A percentile compares a stretch with the other conserved stretches of the same genome.
phyloP scores from a whole-genome alignment of 2,113 vertebrate genomes.

The Spheniscus mendiculus region DNA sequence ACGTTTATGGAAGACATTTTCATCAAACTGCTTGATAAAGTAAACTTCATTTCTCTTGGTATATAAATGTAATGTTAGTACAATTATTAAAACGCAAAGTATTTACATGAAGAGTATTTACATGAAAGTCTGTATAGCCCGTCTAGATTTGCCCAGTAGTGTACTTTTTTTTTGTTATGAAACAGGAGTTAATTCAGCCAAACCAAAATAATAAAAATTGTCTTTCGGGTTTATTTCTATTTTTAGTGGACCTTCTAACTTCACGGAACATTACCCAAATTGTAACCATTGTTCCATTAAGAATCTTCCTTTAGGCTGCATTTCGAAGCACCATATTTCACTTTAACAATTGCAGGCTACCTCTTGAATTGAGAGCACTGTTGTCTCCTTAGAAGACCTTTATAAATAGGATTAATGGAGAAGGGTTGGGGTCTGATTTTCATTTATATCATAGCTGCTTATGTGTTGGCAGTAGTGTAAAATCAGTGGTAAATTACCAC shows the following conservation, averaged over 20 bases:
- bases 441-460: neutral
- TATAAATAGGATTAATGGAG: neutral
- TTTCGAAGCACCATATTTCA: neutral
- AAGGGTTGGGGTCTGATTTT: neutral
- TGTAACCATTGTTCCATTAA: neutral
- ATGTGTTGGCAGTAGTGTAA: neutral
- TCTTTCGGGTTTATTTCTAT: neutral
- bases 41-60: constrained; percentile 55
- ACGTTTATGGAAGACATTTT: constrained; percentile 83
- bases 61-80: neutral
- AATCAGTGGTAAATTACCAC: neutral
- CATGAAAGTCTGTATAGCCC: neutral
- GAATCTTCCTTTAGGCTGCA: neutral
- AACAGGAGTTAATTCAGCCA: neutral
- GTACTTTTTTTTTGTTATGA: accelerated
- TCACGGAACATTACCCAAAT: neutral
- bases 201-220: neutral
- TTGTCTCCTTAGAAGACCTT: neutral
- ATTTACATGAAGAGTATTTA: no score
- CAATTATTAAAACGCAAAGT: neutral
- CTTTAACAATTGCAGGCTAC: neutral
- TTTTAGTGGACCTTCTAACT: neutral
- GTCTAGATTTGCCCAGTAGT: neutral
- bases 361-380: neutral
- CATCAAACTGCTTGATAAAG: constrained; percentile 85